Base-by-base conservation (phyloP, 2,797 vertebrate species). In the Leptatherina wallacei region DNA sequence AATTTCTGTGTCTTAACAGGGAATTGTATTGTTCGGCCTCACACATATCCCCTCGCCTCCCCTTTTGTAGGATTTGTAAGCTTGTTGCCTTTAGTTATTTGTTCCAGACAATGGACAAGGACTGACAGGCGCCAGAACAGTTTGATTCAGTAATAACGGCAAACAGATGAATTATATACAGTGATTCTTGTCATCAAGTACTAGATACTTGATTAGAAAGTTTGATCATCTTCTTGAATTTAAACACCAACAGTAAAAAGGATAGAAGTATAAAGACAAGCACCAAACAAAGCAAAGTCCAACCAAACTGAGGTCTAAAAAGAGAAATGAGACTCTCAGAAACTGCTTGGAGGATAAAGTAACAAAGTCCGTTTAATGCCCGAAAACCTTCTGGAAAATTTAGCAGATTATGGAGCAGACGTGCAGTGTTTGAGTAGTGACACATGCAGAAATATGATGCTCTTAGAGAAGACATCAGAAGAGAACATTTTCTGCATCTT, bases 41-140 rank as follows among this genome's bases (percentile, higher is more conserved):
- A 22, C 55, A 47, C 10, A 2, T 9, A 69, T 59, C 36, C 16
- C 33, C 59, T 27, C 38, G 42, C 33, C 29, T 3, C 51, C 20
- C 33, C 35, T 63, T 44, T 61, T n/a, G 13, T 27, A 29, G 52
- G 52, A 55, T 77, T 61, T 55, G 32, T 57, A 59, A 62, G 69
- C 30, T 27, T 75, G 72, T 81, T 82, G 73, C 47, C 71, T 68
- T 75, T 69, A 47, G 66, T 32, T 35, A 33, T 82, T 71, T 70
- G 42, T 79, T 85, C 57, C 27, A 83, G 54, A 76, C 44, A 70
- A 59, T 58, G 65, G 80, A 49, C 73, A 78, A 54, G 10, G 18
- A 27, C 16, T 68, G n/a, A 55, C 42, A 69, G 62, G 36, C 13
- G 11, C 52, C 33, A 65, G 6, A 68, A 62, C 57, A 63, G 3